Evolutionary conservation across 2,797 vertebrate species (phyloP), one percentile per base, ranked within the genome.

Genomic region (Silurus aristotelis): DNA sequence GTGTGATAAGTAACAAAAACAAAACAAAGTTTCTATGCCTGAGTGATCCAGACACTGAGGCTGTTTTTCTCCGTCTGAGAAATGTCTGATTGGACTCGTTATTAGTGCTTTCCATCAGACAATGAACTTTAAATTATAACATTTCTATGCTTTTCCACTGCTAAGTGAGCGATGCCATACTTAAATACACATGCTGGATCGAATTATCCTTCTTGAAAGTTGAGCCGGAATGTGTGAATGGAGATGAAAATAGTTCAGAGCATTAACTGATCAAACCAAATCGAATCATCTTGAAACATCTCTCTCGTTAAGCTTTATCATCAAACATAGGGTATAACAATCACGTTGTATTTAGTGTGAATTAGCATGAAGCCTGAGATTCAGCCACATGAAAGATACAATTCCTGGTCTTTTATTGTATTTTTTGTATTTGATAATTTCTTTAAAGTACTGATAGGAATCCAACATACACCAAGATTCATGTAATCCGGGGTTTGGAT

Each of bases 21-120:
- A 25, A 17, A 4, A 25, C 15, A 77, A 5, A 8, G 1, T 31
- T 31, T 31, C 31, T 58, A 60, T 20, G 46, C 22, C 4, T 76
- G 2, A 12, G n/a, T 75, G 52, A 75, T 77, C 25, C 31, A 52
- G 27, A 66, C 55, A 48, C 66, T 19, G 79, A 75, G 27, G 9
- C 46, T 83, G 76, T 82, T 76, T n/a, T 52, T 82, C 73, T 86
- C 43, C 17, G 52, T 89, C 84, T 87, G 83, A 82, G 83, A 80
- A 79, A 60, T 38, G 58, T 84, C 60, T 12, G 17, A 31, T 38
- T 22, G 43, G 64, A 71, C 63, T 48, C 17, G 15, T 84, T 79
- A 79, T 72, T 43, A 9, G 55, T 31, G 43, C 55, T 70, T 66
- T 80, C 22, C 19, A 17, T 17, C 5, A 8, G 75, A 77, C 55